phyloP scores from a whole-genome alignment of 2,888 invertebrate species.

The Xylophagus ater region DNA sequence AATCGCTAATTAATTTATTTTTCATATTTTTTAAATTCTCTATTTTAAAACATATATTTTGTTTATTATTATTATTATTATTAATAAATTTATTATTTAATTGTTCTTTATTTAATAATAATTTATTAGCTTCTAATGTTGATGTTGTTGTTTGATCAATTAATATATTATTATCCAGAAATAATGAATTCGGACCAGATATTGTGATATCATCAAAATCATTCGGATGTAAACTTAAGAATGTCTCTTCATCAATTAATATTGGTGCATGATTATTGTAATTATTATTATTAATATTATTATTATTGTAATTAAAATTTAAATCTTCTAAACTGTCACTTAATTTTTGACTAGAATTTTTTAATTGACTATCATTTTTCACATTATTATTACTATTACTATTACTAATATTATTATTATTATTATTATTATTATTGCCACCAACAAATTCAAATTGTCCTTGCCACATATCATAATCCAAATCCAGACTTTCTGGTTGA shows the following conservation, averaged over 20 bases:
- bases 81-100: conserved; percentile 29
- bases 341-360: conserved; percentile 19
- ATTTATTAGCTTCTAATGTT: neutral
- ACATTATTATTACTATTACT: conserved; percentile 20
- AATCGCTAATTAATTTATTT: conserved; percentile 37
- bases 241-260: conserved; percentile 37
- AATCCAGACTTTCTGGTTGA: conserved; percentile 50
- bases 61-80: conserved; percentile 33
- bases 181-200: conserved; percentile 34
- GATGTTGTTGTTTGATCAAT: conserved; percentile 15
- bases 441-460: conserved; percentile 80
- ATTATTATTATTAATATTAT: conserved; percentile 23
- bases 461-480: conserved; percentile 82
- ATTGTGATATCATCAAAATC: conserved; percentile 34
- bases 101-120: conserved; percentile 23
- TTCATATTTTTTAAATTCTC: conserved; percentile 39
- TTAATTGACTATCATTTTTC: conserved; percentile 28
- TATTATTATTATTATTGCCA: conserved; percentile 31
- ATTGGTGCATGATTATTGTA: conserved; percentile 30
- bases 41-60: conserved; percentile 36
- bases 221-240: conserved; percentile 37
- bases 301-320: conserved; percentile 25
- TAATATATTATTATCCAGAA: conserved; percentile 36
- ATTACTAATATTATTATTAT: conserved; percentile 13
- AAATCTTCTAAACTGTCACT: conserved; percentile 37